phyloP scores from a whole-genome alignment of 2,888 invertebrate genomes.

The Atethmia centrago region DNA sequence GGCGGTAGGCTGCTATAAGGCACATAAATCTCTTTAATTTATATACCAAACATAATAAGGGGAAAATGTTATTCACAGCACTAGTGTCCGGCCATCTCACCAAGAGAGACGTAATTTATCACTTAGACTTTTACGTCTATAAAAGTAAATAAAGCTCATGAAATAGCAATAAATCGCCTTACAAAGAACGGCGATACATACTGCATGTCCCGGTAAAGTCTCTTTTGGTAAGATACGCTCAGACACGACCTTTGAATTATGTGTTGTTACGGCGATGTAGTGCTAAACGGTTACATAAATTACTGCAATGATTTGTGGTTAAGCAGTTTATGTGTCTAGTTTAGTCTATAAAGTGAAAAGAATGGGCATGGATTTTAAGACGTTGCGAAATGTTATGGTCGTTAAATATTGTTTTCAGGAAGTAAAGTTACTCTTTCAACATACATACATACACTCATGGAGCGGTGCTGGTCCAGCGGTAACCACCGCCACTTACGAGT shows the following conservation, averaged over 20 bases:
- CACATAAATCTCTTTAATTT: conserved; percentile 88
- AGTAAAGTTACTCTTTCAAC: neutral
- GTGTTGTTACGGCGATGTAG: conserved; percentile 70
- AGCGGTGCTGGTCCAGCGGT: too few species aligned
- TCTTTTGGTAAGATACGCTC: conserved; percentile 74
- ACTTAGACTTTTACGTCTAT: conserved; percentile 79
- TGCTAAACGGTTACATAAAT: conserved; percentile 74
- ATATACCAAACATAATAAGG: conserved; percentile 89
- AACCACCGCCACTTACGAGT: too few species aligned
- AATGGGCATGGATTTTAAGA: conserved; percentile 32
- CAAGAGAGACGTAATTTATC: conserved; percentile 84
- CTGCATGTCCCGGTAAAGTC: conserved; percentile 74
- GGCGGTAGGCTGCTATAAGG: conserved; percentile 76
- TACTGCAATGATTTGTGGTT: conserved; percentile 68
- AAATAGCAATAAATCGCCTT: conserved; percentile 87
- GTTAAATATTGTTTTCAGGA: neutral
- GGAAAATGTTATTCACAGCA: conserved; percentile 86
- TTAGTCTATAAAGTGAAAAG: conserved; percentile 48
- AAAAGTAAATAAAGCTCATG: conserved; percentile 90
- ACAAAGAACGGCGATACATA: conserved; percentile 84
- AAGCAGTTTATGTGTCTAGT: conserved; percentile 28
- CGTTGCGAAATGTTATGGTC: too few species aligned
- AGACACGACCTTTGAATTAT: conserved; percentile 76
- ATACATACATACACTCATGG: neutral
- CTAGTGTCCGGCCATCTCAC: conserved; percentile 81